Percentiles rank a stretch among this genome's conserved stretches.
phyloP scores from a whole-genome alignment of 2,797 vertebrate species.

The Peromyscus eremicus region DNA sequence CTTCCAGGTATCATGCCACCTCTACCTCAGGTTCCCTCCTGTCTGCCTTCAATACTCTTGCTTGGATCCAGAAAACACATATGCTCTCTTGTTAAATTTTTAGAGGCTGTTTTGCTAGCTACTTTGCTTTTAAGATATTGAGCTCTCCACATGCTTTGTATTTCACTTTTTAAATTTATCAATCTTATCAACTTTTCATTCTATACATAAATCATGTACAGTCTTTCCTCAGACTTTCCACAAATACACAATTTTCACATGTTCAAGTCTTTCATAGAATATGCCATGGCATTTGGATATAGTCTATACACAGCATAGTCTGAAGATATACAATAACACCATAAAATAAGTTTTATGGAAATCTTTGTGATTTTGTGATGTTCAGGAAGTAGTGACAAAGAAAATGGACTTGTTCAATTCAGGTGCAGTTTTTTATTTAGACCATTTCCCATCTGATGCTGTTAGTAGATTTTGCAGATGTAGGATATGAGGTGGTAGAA shows the following conservation, averaged over 20 bases:
- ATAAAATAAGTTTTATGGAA: not conserved
- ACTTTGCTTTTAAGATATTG: not conserved
- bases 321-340: not conserved
- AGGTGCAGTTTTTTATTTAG: not conserved
- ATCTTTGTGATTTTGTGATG: not conserved
- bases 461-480: not conserved
- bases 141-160: not conserved
- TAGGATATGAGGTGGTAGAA: not conserved
- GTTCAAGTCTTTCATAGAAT: not conserved
- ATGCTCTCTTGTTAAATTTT: not conserved
- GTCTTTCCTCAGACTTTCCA: not conserved
- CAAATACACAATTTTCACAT: not conserved
- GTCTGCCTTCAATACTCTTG: not conserved
- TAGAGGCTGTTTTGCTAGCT: too few relatives aligned
- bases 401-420: too few relatives aligned
- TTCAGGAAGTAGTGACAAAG: not conserved
- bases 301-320: too few relatives aligned
- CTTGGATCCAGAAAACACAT: not conserved
- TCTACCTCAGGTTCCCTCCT: too few relatives aligned
- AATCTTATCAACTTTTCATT: not conserved
- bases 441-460: not conserved
- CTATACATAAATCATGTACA: not conserved
- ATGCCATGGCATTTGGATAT: not conserved
- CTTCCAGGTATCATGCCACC: not conserved
- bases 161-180: not conserved